Base-by-base conservation (phyloP, 2,888 invertebrate species). In the Acanthopleura granulata region DNA sequence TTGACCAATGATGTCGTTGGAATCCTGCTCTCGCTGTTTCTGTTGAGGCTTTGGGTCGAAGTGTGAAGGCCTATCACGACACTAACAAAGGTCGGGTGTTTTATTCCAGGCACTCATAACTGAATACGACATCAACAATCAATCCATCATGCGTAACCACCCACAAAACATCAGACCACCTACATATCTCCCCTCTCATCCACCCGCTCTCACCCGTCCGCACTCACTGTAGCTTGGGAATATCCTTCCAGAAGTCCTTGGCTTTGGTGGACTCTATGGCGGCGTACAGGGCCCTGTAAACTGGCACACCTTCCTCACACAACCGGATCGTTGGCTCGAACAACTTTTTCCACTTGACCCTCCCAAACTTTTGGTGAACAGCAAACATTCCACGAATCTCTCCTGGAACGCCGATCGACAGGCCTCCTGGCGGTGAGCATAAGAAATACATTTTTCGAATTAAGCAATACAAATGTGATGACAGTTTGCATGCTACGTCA, bases 311-410 rank as follows among this genome's bases (percentile, higher is more conserved):
- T 71, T 71, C 71, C n/a, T 49, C 22, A 25, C 71, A 71, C 27
- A 71, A 40, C 3, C 40, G 25, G 30, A 96, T 96, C 0, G 95
- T 93, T 0, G 97, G 97, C 79, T 93, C 91, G 78, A 98, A 94
- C 29, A 98, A 91, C 0, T 94, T 93, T 66, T 90, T 90, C 98
- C 98, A 98, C 0, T 93, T 92, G 72, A 97, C 91, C 74, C 89
- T 91, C 0, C 97, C 96, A 88, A 94, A 96, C 81, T 91, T 91
- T 80, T 93, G 90, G 91, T 96, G 93, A 51, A 96, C 93, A 76
- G 92, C 93, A 93, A 94, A 94, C 89, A 96, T 96, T 0, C 98
- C 98, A 75, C 93, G 91, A 22, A 98, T 90, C 91, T 97, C 97
- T 14, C 97, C 97, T 0, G 98, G 97, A 22, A 98, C 94, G 16